phyloP scores from a whole-genome alignment of 2,113 vertebrate genomes.

The Dendropsophus ebraccatus region DNA sequence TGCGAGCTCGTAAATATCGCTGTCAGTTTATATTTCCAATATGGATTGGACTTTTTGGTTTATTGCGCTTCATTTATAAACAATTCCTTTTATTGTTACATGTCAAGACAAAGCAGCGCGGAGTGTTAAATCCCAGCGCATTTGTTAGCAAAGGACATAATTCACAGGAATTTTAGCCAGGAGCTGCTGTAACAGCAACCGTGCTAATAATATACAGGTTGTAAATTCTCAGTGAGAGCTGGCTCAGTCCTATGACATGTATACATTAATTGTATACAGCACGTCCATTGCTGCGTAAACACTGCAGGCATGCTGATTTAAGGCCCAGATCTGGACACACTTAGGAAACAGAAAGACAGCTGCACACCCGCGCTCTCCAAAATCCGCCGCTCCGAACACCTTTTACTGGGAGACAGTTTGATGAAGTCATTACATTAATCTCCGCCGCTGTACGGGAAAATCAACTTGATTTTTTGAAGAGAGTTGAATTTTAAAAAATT shows the following conservation, averaged over 20 bases:
- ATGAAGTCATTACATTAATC: slow-evolving; percentile 9
- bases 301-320: slow-evolving; percentile 59
- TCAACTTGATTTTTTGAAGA: neutral
- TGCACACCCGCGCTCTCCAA: slow-evolving; percentile 35
- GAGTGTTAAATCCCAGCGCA: slow-evolving; percentile 44
- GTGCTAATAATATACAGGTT: slow-evolving; percentile 59
- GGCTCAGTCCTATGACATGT: slow-evolving; percentile 58
- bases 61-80: slow-evolving; percentile 49
- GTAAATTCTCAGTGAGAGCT: slow-evolving; percentile 57
- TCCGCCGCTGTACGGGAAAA: neutral
- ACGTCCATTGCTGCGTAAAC: slow-evolving; percentile 57
- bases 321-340: slow-evolving; percentile 52
- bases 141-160: slow-evolving; percentile 54
- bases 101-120: slow-evolving; percentile 38
- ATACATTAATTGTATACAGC: slow-evolving; percentile 60
- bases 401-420: slow-evolving; percentile 5
- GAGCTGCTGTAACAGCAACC: slow-evolving; percentile 54
- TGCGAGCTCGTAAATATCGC: slow-evolving; percentile 19
- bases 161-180: slow-evolving; percentile 55
- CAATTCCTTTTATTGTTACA: slow-evolving; percentile 57
- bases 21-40: slow-evolving; percentile 26
- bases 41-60: slow-evolving; percentile 42
- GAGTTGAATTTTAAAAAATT: neutral
- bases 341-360: slow-evolving; percentile 55
- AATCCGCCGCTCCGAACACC: slow-evolving; percentile 6